Evolutionary conservation across 1,140 invertebrate species (phyloP).

Genomic region (Papilio aristodemus): DNA sequence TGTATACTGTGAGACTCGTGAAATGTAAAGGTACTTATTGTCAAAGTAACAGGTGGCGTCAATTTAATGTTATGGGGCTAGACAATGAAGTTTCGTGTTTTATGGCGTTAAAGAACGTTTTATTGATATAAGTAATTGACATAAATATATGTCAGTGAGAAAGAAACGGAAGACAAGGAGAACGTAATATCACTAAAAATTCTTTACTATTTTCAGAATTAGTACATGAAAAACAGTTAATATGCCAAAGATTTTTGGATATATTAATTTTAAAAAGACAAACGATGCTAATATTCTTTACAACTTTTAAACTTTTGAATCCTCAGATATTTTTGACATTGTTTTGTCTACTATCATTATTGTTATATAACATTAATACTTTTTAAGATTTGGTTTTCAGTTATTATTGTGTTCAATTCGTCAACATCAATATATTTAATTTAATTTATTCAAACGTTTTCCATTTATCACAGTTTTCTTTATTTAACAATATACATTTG

Average conservation of each 20-base stretch:
- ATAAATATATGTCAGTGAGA: conserved; percentile 33
- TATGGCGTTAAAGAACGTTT: conserved; percentile 32
- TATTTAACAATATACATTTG: too few relatives aligned
- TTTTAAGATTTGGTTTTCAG: conserved; percentile 11
- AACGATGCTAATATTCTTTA: conserved; percentile 26
- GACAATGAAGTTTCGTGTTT: conserved; percentile 48
- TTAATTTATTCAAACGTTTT: too few relatives aligned
- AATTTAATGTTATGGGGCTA: conserved; percentile 38
- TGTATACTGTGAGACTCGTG: neutral
- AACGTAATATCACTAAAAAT: neutral
- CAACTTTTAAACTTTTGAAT: too few relatives aligned
- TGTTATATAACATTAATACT: conserved; percentile 38
- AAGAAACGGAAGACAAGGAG: neutral
- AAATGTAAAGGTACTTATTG: conserved; percentile 24
- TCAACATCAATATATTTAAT: too few relatives aligned
- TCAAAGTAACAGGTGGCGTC: conserved; percentile 61
- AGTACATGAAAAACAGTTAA: neutral
- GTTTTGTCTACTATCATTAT: conserved; percentile 37
- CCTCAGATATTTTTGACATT: conserved; percentile 25
- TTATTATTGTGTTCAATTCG: too few relatives aligned
- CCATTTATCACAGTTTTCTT: too few relatives aligned
- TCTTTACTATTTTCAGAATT: neutral
- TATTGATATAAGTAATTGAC: conserved; percentile 33
- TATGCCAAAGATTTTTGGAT: too few relatives aligned
- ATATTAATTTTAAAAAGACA: too few relatives aligned